Evolutionary conservation across 2,888 invertebrate genomes (phyloP).

Genomic region (Coelinius sp.): DNA sequence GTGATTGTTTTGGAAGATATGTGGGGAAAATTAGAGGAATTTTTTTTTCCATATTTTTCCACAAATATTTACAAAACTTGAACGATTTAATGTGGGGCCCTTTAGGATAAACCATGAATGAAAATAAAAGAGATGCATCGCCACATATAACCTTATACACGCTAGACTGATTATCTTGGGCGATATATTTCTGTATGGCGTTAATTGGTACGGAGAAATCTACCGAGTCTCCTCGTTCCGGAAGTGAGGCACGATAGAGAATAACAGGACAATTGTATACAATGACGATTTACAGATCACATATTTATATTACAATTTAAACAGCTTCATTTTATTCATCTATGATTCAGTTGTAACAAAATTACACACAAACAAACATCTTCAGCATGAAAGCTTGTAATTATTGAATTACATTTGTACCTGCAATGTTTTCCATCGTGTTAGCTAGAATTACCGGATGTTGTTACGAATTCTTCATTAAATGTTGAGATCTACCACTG

Average conservation of each 20-base stretch:
- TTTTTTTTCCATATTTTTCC: too few relatives aligned
- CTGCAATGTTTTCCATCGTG: background rate
- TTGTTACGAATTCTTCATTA: slow-evolving; percentile 22
- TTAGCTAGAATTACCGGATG: slow-evolving; percentile 16
- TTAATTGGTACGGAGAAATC: slow-evolving; percentile 54
- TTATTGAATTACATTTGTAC: slow-evolving; percentile 1
- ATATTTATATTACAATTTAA: too few relatives aligned
- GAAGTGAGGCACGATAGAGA: slow-evolving; percentile 29
- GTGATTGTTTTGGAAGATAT: too few relatives aligned
- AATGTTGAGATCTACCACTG: background rate
- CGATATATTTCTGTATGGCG: slow-evolving; percentile 49
- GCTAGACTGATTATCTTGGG: slow-evolving; percentile 51
- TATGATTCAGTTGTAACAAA: too few relatives aligned
- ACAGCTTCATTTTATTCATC: too few relatives aligned
- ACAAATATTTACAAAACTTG: too few relatives aligned
- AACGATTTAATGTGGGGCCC: too few relatives aligned
- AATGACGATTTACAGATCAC: background rate
- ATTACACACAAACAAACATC: slow-evolving; percentile 1
- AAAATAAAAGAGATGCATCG: slow-evolving; percentile 18
- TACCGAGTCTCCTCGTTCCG: slow-evolving; percentile 41
- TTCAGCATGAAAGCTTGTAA: slow-evolving; percentile 2
- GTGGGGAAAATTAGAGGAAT: too few relatives aligned
- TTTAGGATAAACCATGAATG: background rate
- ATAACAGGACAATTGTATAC: background rate
- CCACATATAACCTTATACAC: slow-evolving; percentile 37